Conservation (phyloP, 2,113 vertebrate species). For the Phalacrocorax aristotelis region DNA sequence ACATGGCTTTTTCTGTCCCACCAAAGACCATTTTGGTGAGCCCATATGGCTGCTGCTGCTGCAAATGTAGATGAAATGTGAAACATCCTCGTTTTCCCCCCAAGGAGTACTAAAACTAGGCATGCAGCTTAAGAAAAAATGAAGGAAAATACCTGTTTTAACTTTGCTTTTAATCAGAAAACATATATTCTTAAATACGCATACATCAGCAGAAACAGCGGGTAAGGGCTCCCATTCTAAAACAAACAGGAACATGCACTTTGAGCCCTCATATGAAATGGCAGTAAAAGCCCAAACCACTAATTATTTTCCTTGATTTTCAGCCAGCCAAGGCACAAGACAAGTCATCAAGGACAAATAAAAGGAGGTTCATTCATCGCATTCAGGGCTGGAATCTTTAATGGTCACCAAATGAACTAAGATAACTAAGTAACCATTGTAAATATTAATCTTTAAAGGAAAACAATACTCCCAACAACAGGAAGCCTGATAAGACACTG, state of each 20-base stretch:
- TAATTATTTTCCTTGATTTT: conserved; percentile 68
- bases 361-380: conserved; percentile 65
- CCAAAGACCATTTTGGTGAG: not conserved
- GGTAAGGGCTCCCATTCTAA: not conserved
- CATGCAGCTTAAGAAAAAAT: not conserved
- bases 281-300: conserved; percentile 63
- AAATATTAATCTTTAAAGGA: conserved; percentile 72
- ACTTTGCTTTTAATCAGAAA: not conserved
- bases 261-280: conserved; percentile 46
- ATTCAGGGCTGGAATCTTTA: conserved; percentile 61
- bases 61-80: not conserved
- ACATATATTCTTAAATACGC: not conserved
- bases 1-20: not conserved
- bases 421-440: conserved; percentile 70
- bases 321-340: conserved; percentile 61
- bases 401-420: conserved; percentile 64
- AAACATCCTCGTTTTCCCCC: not conserved
- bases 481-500: conserved; percentile 68
- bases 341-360: conserved; percentile 70
- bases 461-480: conserved; percentile 67
- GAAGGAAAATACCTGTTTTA: not conserved
- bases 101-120: not conserved
- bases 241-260: conserved; percentile 42
- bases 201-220: not conserved
- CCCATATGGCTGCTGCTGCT: not conserved